These are phyloP conservation scores for Haemorhous mexicanus DNA, from an alignment of 2,113 vertebrate species.

Conservation along the genomic window DNA sequence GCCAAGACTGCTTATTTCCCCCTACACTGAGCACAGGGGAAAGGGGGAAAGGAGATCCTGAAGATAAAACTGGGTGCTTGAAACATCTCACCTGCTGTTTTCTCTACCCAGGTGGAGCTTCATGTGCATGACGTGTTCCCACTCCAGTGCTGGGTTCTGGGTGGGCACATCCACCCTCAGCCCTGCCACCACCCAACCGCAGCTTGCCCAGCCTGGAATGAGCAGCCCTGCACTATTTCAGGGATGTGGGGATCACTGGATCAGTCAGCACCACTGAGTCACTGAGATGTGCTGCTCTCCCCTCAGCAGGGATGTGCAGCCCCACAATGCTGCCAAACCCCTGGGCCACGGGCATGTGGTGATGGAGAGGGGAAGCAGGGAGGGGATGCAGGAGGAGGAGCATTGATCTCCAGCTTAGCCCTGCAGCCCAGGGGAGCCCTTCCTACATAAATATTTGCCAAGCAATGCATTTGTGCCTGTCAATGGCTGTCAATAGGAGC, in stretches of 20 bases:
- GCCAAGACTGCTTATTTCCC: neutral
- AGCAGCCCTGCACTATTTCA: rapidly evolving
- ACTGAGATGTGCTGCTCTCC: neutral
- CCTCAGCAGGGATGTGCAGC: neutral
- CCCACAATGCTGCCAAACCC: neutral
- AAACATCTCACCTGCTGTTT: neutral
- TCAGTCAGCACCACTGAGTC: neutral
- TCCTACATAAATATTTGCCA: slow-evolving; percentile 74
- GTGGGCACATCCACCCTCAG: neutral
- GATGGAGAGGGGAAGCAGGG: neutral
- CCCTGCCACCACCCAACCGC: neutral
- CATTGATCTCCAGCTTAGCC: slow-evolving; percentile 21
- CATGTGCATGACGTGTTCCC: rapidly evolving
- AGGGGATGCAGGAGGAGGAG: neutral
- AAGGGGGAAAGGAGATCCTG: neutral
- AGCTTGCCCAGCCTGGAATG: neutral
- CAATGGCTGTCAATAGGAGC: slow-evolving; percentile 63
- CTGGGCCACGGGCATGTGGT: rapidly evolving
- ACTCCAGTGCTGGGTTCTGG: neutral
- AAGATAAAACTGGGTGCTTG: neutral
- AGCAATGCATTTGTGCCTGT: slow-evolving; percentile 62
- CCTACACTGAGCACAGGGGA: neutral
- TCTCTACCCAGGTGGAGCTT: neutral
- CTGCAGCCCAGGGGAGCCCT: slow-evolving; percentile 25
- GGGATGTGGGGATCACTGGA: rapidly evolving